These are phyloP conservation scores for Galago senegalensis DNA, from an alignment of 2,797 vertebrate species.

Conservation along the genomic window DNA sequence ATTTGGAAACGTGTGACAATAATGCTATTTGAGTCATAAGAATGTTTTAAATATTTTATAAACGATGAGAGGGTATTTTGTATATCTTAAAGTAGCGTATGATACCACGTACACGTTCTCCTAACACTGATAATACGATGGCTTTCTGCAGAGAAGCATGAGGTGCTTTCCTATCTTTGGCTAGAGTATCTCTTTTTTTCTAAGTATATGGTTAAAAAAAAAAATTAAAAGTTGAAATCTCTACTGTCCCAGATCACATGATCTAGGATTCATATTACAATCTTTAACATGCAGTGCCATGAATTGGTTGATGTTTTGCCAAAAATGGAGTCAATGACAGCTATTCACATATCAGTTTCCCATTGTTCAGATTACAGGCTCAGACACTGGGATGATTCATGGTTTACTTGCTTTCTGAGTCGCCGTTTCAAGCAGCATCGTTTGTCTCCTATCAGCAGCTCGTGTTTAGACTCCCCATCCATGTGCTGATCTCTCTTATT, in stretches of 20 bases:
- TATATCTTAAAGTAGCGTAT: background rate
- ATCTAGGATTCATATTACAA: background rate
- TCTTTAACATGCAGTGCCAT: constrained; percentile 1
- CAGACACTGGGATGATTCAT: constrained; percentile 77
- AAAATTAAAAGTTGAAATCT: constrained; percentile 1
- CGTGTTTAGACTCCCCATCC: background rate
- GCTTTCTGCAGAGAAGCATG: background rate
- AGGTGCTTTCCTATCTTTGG: background rate
- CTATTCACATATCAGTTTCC: constrained; percentile 77
- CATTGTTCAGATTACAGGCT: constrained; percentile 79
- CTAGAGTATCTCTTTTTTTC: background rate
- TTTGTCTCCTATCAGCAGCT: constrained; percentile 82
- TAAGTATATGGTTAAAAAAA: background rate
- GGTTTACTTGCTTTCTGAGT: constrained; percentile 78
- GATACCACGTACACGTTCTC: background rate
- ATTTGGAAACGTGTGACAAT: background rate
- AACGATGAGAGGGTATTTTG: background rate
- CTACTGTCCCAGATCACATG: background rate
- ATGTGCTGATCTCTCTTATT: background rate
- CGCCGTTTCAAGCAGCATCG: constrained; percentile 75
- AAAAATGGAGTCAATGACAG: constrained; percentile 72
- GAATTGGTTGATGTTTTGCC: constrained; percentile 72
- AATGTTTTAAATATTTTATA: constrained; percentile 25
- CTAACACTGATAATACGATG: background rate
- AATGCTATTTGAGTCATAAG: background rate